These are phyloP conservation scores for Liasis olivaceus DNA, from an alignment of 2,797 vertebrate genomes.

Conservation along the genomic window DNA sequence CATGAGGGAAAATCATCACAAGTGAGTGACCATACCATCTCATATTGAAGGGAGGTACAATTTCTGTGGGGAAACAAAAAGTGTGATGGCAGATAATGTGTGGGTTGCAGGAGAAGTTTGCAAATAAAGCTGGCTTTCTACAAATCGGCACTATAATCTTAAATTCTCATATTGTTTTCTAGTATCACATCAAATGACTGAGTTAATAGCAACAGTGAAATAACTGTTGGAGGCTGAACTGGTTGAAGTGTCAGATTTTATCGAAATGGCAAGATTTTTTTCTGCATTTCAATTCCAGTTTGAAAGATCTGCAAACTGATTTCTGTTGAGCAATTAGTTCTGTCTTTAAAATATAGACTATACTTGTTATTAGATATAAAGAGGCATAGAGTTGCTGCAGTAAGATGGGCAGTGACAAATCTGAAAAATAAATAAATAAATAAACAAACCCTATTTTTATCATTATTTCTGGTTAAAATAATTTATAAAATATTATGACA, in stretches of 20 bases:
- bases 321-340: background rate
- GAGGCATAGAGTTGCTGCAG: no score
- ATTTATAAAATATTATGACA: background rate
- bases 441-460: background rate
- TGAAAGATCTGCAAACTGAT: background rate
- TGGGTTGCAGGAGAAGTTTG: background rate
- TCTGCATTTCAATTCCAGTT: background rate
- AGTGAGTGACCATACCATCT: background rate
- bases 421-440: no score
- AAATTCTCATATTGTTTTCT: background rate
- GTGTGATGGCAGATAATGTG: background rate
- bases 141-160: background rate
- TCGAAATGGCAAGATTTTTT: background rate
- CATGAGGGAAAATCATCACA: background rate
- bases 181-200: background rate
- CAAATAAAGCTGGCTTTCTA: background rate
- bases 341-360: background rate
- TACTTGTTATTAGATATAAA: background rate
- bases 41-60: background rate
- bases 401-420: no score
- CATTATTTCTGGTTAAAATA: background rate
- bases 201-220: background rate
- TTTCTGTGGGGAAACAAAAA: background rate
- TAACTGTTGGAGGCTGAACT: background rate
- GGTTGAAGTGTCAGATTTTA: background rate